Evolutionary conservation across 2,888 invertebrate genomes (phyloP).

Genomic region (Pemphredon lugubris): DNA sequence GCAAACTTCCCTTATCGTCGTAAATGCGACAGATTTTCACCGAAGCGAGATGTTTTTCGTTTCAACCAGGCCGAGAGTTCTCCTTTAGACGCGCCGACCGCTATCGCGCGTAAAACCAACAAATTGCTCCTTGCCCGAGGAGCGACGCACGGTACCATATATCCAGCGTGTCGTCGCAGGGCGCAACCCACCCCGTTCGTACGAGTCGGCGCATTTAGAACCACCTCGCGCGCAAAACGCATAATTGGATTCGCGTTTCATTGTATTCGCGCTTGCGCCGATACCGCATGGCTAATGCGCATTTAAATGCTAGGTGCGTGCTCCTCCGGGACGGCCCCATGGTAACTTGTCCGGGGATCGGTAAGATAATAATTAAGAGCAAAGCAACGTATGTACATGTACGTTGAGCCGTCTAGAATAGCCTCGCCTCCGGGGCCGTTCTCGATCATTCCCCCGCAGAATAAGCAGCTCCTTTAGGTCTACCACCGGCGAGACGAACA

Average conservation of each 20-base stretch:
- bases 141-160: too few species aligned
- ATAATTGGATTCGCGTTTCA: slow-evolving; percentile 12
- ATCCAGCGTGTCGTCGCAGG: too few species aligned
- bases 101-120: too few species aligned
- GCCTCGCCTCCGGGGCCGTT: slow-evolving; percentile 37
- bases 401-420: slow-evolving; percentile 13
- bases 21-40: neutral
- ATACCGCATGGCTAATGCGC: slow-evolving; percentile 31
- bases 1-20: slow-evolving; percentile 27
- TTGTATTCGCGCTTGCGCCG: neutral
- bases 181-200: too few species aligned
- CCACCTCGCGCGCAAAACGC: neutral
- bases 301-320: slow-evolving; percentile 39
- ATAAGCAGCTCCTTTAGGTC: too few species aligned
- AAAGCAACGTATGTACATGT: slow-evolving; percentile 19
- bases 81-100: too few species aligned
- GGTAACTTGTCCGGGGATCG: slow-evolving; percentile 27
- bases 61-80: too few species aligned
- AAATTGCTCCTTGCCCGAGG: too few species aligned
- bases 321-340: neutral
- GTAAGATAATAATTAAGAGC: slow-evolving; percentile 54
- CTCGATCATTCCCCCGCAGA: slow-evolving; percentile 33
- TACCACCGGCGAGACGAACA: too few species aligned
- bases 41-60: too few species aligned
- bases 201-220: neutral